Percentiles rank a stretch among this genome's conserved stretches.
Evolutionary conservation across 2,888 invertebrate species (phyloP).

Genomic region (Drosophila leonis): DNA sequence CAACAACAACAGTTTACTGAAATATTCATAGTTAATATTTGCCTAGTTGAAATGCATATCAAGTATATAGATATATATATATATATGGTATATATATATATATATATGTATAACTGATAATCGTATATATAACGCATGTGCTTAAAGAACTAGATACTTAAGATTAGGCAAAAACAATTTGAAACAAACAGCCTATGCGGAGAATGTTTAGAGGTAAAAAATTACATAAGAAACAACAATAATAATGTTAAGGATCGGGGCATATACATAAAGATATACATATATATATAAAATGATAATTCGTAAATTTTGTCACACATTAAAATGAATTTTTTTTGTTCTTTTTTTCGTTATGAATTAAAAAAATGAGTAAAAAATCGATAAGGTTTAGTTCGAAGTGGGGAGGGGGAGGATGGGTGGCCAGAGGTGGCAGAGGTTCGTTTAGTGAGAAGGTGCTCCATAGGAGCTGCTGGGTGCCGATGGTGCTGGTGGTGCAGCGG

Average conservation of each 20-base stretch:
- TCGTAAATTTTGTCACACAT: conserved; percentile 78
- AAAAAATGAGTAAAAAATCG: conserved; percentile 40
- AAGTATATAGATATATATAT: conserved; percentile 16
- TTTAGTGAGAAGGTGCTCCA: conserved; percentile 83
- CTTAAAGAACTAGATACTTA: conserved; percentile 69
- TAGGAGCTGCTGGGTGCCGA: conserved; percentile 84
- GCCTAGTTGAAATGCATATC: conserved; percentile 70
- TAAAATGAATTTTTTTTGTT: conserved; percentile 58
- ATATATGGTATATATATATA: background rate
- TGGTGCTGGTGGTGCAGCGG: conserved; percentile 80
- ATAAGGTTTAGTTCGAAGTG: conserved; percentile 2
- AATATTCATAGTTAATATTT: conserved; percentile 48
- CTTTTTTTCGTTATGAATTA: conserved; percentile 29
- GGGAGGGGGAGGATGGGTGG: background rate
- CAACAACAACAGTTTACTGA: conserved; percentile 67
- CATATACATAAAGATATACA: conserved; percentile 4
- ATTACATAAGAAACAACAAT: conserved; percentile 70
- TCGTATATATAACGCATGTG: conserved; percentile 75
- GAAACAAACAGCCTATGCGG: conserved; percentile 81
- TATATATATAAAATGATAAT: conserved; percentile 29
- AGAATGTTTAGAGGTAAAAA: conserved; percentile 75
- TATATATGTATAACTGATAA: conserved; percentile 30
- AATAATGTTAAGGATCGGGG: conserved; percentile 22
- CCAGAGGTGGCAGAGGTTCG: background rate
- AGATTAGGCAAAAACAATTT: conserved; percentile 74